These are phyloP conservation scores for Meriones unguiculatus DNA, from an alignment of 2,113 vertebrate genomes.

Conservation along the genomic window DNA sequence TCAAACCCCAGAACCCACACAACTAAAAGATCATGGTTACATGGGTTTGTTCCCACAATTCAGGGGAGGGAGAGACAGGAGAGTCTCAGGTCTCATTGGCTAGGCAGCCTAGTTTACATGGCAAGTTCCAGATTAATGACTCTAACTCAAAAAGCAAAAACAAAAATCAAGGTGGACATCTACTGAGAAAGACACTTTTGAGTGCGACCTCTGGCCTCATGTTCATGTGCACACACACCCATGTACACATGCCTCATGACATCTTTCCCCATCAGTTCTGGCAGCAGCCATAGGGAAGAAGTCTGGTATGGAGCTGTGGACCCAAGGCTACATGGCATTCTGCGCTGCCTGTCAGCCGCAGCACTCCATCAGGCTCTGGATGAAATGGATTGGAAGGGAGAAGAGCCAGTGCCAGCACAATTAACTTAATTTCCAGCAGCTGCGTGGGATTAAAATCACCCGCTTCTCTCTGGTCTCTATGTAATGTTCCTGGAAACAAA, in stretches of 20 bases:
- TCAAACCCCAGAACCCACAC: background rate
- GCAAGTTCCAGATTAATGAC: background rate
- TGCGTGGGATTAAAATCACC: conserved; percentile 69
- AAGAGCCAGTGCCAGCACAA: conserved; percentile 39
- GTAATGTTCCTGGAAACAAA: conserved; percentile 72
- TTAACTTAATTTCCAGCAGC: conserved; percentile 79
- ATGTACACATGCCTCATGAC: background rate
- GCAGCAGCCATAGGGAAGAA: background rate
- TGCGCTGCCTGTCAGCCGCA: background rate
- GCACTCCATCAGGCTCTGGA: conserved; percentile 27
- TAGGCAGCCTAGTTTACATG: background rate
- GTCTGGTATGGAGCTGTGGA: background rate
- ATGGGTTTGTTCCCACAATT: background rate
- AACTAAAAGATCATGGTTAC: background rate
- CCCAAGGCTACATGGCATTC: background rate
- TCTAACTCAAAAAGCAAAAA: background rate
- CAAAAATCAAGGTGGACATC: background rate
- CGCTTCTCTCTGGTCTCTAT: conserved; percentile 63
- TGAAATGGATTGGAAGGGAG: conserved; percentile 48
- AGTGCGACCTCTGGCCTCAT: background rate
- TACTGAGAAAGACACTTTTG: background rate
- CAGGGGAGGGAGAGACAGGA: background rate
- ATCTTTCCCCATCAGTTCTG: background rate
- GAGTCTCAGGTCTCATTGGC: background rate
- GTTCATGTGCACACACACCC: background rate